A percentile compares a stretch with the other conserved stretches of the same genome.
phyloP scores from a whole-genome alignment of 2,113 vertebrate genomes.

The Xenopus laevis region DNA sequence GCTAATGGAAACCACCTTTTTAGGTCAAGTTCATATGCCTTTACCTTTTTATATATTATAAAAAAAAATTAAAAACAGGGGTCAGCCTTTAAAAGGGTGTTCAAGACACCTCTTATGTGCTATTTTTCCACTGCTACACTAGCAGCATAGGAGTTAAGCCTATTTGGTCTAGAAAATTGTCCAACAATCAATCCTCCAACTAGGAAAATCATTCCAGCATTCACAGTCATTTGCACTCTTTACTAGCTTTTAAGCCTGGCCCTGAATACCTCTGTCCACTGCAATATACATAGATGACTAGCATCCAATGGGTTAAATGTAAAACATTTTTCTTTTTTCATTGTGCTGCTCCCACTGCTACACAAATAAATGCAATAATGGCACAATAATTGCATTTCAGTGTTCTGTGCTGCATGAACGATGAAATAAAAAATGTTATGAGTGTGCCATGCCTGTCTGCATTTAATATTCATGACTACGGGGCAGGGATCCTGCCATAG shows the following conservation, averaged over 20 bases:
- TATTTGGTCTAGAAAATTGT: not conserved
- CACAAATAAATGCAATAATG: not conserved
- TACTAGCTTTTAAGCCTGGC: not conserved
- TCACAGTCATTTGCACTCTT: not conserved
- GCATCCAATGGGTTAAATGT: too few species aligned
- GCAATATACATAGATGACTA: not conserved
- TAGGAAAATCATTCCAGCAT: not conserved
- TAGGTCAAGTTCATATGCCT: too few species aligned
- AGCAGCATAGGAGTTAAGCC: not conserved
- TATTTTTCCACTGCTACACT: not conserved
- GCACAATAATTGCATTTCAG: not conserved
- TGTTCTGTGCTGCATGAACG: constrained; percentile 1
- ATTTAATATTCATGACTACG: not conserved
- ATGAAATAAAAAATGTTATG: not conserved
- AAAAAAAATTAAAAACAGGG: too few species aligned
- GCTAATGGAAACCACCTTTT: too few species aligned
- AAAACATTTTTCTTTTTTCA: not conserved
- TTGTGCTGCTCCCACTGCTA: not conserved
- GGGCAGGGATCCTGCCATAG: not conserved
- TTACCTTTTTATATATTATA: too few species aligned
- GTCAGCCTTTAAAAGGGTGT: too few species aligned
- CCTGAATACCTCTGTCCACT: not conserved
- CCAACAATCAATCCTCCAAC: too few species aligned
- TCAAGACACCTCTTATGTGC: too few species aligned
- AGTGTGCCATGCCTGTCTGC: not conserved